Evolutionary conservation across 2,797 vertebrate species (phyloP).

Genomic region (Platalea minor): DNA sequence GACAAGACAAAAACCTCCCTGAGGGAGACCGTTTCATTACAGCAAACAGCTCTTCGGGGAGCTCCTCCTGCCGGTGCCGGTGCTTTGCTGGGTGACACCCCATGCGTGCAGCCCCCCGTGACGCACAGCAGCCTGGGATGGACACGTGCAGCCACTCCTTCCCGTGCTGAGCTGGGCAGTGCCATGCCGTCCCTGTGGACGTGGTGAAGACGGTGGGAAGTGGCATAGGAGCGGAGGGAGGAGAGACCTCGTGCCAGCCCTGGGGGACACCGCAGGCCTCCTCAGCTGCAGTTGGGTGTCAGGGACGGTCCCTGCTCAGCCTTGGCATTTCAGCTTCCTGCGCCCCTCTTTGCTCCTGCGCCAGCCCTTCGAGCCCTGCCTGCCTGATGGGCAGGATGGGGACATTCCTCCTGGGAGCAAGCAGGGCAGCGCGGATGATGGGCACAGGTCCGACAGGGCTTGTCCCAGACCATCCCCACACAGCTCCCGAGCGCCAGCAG

Average conservation of each 20-base stretch:
- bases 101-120: rapidly evolving
- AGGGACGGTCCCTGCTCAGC: too few relatives aligned
- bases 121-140: rapidly evolving
- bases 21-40: neutral
- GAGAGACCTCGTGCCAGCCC: neutral
- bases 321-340: neutral
- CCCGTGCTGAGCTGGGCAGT: neutral
- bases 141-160: neutral
- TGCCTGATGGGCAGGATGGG: rapidly evolving
- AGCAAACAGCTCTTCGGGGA: neutral
- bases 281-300: neutral
- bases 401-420: neutral
- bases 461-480: rapidly evolving
- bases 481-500: neutral
- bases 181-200: rapidly evolving
- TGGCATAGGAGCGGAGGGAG: rapidly evolving
- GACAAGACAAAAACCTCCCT: neutral
- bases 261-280: too few relatives aligned
- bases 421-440: rapidly evolving
- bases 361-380: neutral
- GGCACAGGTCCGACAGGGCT: neutral
- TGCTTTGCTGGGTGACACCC: neutral
- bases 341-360: neutral
- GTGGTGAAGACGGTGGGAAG: neutral
- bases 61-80: neutral